These are phyloP conservation scores for Drosophila meridionalis DNA, from an alignment of 2,888 invertebrate genomes.

Conservation along the genomic window DNA sequence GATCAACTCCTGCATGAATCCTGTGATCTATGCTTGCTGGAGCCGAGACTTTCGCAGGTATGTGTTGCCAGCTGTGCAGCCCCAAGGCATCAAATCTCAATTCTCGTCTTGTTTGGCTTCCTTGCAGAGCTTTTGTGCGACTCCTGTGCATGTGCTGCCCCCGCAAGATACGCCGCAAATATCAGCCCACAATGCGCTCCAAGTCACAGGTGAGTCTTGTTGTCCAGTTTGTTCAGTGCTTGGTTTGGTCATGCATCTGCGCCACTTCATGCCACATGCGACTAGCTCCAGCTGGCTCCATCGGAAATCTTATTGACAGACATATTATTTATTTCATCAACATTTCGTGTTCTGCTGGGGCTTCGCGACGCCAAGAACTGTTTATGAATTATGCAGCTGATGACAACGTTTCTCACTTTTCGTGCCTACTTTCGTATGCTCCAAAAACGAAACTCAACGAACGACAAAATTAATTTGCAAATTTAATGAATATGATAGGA, in stretches of 20 bases:
- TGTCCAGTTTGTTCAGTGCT: constrained; percentile 14
- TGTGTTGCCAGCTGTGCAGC: constrained; percentile 67
- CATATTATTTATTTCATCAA: constrained; percentile 35
- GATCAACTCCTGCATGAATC: constrained; percentile 98
- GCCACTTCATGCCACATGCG: constrained; percentile 2
- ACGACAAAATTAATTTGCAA: constrained; percentile 75
- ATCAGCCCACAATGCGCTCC: constrained; percentile 93
- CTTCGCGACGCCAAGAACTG: constrained; percentile 40
- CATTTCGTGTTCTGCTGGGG: constrained; percentile 26
- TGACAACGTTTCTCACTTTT: constrained; percentile 11
- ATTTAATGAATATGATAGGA: constrained; percentile 69
- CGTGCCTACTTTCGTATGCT: constrained; percentile 48
- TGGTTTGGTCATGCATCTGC: constrained; percentile 25
- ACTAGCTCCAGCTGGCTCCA: constrained; percentile 1
- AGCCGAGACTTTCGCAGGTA: constrained; percentile 97
- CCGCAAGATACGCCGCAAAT: constrained; percentile 91
- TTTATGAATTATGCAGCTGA: constrained; percentile 62
- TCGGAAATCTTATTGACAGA: constrained; percentile 22
- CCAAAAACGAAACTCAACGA: constrained; percentile 69
- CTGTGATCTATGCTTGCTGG: constrained; percentile 99
- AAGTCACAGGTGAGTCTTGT: constrained; percentile 91
- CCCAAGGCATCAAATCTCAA: too few species aligned
- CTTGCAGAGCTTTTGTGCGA: constrained; percentile 95
- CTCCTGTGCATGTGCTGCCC: constrained; percentile 96
- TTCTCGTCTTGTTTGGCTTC: background rate